phyloP scores from a whole-genome alignment of 1,140 invertebrate species.

The Stenopsyche tienmushanensis region DNA sequence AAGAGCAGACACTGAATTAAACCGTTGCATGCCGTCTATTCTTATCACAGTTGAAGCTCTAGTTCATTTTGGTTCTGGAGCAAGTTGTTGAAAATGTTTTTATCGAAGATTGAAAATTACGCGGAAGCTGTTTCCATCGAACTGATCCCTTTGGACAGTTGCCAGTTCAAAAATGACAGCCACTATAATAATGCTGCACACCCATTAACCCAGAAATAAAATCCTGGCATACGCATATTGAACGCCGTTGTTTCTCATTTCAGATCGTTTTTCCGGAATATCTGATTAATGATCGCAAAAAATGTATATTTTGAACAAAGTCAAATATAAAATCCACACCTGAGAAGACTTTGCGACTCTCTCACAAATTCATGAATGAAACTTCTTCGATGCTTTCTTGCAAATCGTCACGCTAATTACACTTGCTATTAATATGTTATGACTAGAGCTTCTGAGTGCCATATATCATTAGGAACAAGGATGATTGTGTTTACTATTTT shows the following conservation, averaged over 20 bases:
- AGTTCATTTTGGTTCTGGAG: too few relatives aligned
- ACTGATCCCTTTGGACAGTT: neutral
- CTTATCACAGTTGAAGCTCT: too few relatives aligned
- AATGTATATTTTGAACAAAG: neutral
- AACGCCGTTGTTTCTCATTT: neutral
- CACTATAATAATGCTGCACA: constrained; percentile 20
- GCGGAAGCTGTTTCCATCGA: neutral
- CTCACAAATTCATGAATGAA: too few relatives aligned
- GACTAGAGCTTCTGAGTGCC: too few relatives aligned
- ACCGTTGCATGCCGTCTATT: neutral
- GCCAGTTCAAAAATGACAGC: constrained; percentile 15
- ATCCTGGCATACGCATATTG: neutral
- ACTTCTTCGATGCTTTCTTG: too few relatives aligned
- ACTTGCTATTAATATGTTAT: too few relatives aligned
- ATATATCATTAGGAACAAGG: too few relatives aligned
- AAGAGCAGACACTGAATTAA: neutral
- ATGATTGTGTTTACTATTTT: too few relatives aligned
- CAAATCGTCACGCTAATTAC: too few relatives aligned
- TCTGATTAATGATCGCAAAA: neutral
- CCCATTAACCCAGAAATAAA: constrained; percentile 23
- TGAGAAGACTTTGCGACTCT: too few relatives aligned
- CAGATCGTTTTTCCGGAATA: neutral
- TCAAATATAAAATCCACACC: too few relatives aligned
- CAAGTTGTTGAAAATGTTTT: neutral
- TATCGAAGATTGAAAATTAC: constrained; percentile 4